Base-by-base conservation (phyloP, 2,113 vertebrate species). In the Hystrix brachyura region DNA sequence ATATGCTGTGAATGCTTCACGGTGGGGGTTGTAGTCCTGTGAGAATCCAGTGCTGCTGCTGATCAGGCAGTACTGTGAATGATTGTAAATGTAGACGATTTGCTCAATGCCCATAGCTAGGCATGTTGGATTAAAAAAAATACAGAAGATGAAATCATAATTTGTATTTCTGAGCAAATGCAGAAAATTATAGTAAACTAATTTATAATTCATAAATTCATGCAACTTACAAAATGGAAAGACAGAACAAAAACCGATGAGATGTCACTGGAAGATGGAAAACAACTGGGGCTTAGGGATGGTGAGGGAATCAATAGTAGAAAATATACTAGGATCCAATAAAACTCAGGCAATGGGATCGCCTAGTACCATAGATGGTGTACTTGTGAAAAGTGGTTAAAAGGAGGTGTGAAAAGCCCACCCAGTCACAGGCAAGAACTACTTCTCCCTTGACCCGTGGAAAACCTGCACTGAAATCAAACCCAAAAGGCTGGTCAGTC, bases 181-280 rank as follows among this genome's bases (percentile, higher is more conserved):
- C 43, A 89, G 59, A 6, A 78, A 97, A 90, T 87, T 19, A 55
- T 0, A 43, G 25, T 4, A 94, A 81, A 79, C 2, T 32, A 69
- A 53, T 62, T 94, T 60, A 82, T 87, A 90, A 91, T 86, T 87
- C 25, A 84, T 85, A 88, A 76, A 60, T 89, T 82, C 12, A 89
- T 5, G 89, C 78, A 57, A 65, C 76, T 34, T n/a, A 62, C 55
- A 80, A 32, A 91, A n/a, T 55, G 4, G 6, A 84, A 81, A 18
- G 23, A 34, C 48, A 91, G 23, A 83, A 87, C 2, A 51, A 38
- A 83, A 62, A 29, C 60, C 25, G 60, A 81, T 3, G 91, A n/a
- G 46, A 87, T 43, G 7, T 62, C 48, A 88, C 21, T 72, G 60
- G 23, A 80, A 89, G 32, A 60, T 38, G 62, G 32, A 79, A 90